phyloP scores from a whole-genome alignment of 2,888 invertebrate genomes.

The Hydropsyche betteni region DNA sequence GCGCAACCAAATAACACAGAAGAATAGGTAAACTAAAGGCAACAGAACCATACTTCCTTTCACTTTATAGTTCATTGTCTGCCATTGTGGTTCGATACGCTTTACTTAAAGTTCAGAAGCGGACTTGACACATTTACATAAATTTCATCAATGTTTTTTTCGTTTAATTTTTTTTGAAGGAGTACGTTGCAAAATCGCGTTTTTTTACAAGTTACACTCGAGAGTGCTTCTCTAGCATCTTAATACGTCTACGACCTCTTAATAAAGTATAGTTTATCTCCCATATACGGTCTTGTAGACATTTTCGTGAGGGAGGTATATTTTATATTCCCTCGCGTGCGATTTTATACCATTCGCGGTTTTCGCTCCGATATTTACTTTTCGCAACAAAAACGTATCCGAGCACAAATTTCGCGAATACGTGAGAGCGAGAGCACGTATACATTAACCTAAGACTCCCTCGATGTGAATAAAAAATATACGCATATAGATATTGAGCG shows the following conservation, averaged over 20 bases:
- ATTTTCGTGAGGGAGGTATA: slow-evolving; percentile 13
- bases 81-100: slow-evolving; percentile 42
- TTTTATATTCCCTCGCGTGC: slow-evolving; percentile 23
- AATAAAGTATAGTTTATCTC: slow-evolving; percentile 25
- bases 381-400: slow-evolving; percentile 17
- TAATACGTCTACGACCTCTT: slow-evolving; percentile 12
- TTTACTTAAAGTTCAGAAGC: slow-evolving; percentile 35
- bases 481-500: no score
- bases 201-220: not conserved
- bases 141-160: not conserved
- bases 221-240: not conserved
- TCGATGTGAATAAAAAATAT: slow-evolving; percentile 9
- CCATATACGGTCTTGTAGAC: slow-evolving; percentile 15
- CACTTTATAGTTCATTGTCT: slow-evolving; percentile 49
- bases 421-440: not conserved
- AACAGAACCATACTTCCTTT: slow-evolving; percentile 47
- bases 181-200: not conserved
- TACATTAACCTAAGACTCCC: slow-evolving; percentile 10
- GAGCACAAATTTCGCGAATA: not conserved
- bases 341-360: slow-evolving; percentile 25
- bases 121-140: slow-evolving; percentile 28
- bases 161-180: not conserved
- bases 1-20: slow-evolving; percentile 40
- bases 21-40: slow-evolving; percentile 46
- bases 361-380: slow-evolving; percentile 25